A percentile compares a stretch with the other conserved stretches of the same genome.
These are phyloP conservation scores for Embiotoca jacksoni DNA, from an alignment of 2,113 vertebrate species.

Conservation along the genomic window DNA sequence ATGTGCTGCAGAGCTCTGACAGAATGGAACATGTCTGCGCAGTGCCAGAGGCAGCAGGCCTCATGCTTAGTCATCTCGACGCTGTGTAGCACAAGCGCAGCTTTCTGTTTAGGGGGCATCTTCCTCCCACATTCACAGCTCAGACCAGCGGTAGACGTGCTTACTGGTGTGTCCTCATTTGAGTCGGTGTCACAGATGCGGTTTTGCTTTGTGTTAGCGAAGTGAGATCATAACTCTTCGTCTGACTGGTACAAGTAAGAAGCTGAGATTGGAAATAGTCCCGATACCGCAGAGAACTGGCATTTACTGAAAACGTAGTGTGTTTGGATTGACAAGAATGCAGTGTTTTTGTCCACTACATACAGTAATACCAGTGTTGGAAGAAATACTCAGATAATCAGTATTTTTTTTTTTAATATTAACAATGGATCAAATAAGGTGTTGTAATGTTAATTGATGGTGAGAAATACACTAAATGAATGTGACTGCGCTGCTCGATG, in stretches of 20 bases:
- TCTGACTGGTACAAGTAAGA: slow-evolving; percentile 8
- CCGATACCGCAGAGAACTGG: not conserved
- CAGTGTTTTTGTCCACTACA: not conserved
- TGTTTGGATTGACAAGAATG: not conserved
- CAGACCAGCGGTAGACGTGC: not conserved
- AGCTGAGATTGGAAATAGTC: not conserved
- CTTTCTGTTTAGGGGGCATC: slow-evolving; percentile 38
- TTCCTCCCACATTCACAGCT: slow-evolving; percentile 21
- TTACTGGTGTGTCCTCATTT: slow-evolving; percentile 16
- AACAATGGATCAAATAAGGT: not conserved
- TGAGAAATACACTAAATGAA: not conserved
- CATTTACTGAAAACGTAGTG: not conserved
- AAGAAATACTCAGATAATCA: not conserved
- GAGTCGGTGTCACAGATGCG: slow-evolving; percentile 25
- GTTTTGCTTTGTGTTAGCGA: not conserved
- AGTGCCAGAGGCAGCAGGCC: slow-evolving; percentile 68
- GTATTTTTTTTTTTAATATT: not conserved
- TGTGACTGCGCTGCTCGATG: not conserved
- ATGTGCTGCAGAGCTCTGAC: slow-evolving; percentile 71
- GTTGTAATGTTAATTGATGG: not conserved
- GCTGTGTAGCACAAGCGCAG: slow-evolving; percentile 37
- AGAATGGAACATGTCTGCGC: slow-evolving; percentile 81
- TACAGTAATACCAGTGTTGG: too few species aligned
- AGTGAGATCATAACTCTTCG: not conserved
- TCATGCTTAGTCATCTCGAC: slow-evolving; percentile 74